These are phyloP conservation scores for Caenorhabditis sinica DNA, from an alignment of 2,888 invertebrate species.

Conservation along the genomic window DNA sequence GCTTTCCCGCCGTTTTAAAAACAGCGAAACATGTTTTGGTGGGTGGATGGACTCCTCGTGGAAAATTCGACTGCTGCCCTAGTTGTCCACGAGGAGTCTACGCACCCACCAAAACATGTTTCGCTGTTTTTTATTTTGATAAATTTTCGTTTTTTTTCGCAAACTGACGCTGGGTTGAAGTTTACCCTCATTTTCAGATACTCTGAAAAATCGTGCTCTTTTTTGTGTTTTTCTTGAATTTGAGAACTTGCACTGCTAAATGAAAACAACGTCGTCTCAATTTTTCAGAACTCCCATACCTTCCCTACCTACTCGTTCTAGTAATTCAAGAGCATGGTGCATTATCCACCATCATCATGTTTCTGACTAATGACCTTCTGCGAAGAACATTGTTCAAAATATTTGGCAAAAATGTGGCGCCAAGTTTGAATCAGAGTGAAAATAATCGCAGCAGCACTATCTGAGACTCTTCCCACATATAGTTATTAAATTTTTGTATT, in stretches of 20 bases:
- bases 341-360: conserved; percentile 31
- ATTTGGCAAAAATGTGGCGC: neutral
- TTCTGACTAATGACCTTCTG: conserved; percentile 14
- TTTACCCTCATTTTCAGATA: too few species aligned
- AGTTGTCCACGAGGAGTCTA: too few species aligned
- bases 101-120: too few species aligned
- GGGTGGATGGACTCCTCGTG: too few species aligned
- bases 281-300: conserved; percentile 23
- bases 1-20: too few species aligned
- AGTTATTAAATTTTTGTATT: neutral
- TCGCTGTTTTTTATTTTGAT: too few species aligned
- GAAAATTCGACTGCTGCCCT: too few species aligned
- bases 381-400: conserved; percentile 4
- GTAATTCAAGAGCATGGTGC: conserved; percentile 41
- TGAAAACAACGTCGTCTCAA: too few species aligned
- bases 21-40: too few species aligned
- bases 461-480: neutral
- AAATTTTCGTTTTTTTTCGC: too few species aligned
- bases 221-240: neutral
- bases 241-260: neutral
- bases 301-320: conserved; percentile 15
- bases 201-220: neutral
- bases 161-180: too few species aligned
- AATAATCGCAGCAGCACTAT: conserved; percentile 3
- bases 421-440: conserved; percentile 15